Base-by-base conservation (phyloP, 2,888 invertebrate genomes). In the Drosophila fulvimacula region DNA sequence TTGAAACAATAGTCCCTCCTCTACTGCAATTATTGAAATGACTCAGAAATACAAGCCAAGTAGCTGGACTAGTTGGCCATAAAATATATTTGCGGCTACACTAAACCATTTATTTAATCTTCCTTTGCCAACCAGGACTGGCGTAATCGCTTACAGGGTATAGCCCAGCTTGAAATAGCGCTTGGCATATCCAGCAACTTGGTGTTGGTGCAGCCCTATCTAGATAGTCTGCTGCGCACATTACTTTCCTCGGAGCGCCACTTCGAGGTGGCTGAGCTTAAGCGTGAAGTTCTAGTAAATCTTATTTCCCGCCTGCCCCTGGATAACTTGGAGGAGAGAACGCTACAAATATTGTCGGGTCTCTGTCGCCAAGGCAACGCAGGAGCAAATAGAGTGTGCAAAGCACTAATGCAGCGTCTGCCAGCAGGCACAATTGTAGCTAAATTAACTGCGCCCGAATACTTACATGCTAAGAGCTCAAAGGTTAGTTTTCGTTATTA, bases 201-300 rank as follows among this genome's bases (percentile, higher is more conserved):
- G 73, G 92, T 93, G 21, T 88, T 93, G 51, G 93, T 95, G 53
- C 94, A 95, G 82, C 94, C 95, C 3, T 93, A 95, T 89, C 92
- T 96, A 83, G 93, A 94, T 74, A 93, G 94, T 32, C 93, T 96
- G 69, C 93, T 96, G 63, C 93, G 94, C 78, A 94, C 95, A 32
- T 92, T 95, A 53, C 92, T 96, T 21, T 93, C 95, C 38, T 94
- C 95, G 68, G 96, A 96, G 91, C 93, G 94, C 66, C 92, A 93
- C 78, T 79, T 88, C 1, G 92, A 92, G 65, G 92, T 93, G 11
- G 82, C 91, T 6, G 92, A 93, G 53, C 90, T 91, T n/a, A 93
- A 92, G 59, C 86, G 91, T 2, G 90, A 90, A 36, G 78, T 93
- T 10, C 68, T 93, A 57, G 87, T 91, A 44, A 93, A 93, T 84